phyloP scores from a whole-genome alignment of 2,797 vertebrate species.

The Sebastes aleutianus region DNA sequence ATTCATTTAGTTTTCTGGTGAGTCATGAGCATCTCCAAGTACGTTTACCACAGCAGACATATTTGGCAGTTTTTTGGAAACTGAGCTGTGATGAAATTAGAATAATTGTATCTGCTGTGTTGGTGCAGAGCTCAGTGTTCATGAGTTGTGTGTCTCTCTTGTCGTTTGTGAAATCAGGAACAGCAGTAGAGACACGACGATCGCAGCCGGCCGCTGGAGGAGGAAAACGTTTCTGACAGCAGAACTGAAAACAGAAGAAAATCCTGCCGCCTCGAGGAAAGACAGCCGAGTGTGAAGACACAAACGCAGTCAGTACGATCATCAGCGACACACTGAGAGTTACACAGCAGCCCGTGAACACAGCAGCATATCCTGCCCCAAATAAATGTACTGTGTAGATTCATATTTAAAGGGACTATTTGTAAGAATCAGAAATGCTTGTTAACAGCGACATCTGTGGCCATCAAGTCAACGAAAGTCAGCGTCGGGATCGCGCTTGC shows the following conservation, averaged over 20 bases:
- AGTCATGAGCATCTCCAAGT: not conserved
- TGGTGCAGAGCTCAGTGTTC: not conserved
- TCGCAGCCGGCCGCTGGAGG: not conserved
- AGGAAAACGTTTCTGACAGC: constrained; percentile 24
- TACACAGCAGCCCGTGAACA: not conserved
- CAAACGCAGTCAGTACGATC: not conserved
- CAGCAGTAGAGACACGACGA: not conserved
- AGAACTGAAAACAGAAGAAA: constrained; percentile 4
- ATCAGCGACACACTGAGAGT: not conserved
- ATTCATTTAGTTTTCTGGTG: not conserved
- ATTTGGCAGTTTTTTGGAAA: not conserved
- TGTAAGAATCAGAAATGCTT: too few relatives aligned
- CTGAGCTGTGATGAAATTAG: not conserved
- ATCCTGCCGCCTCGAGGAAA: not conserved
- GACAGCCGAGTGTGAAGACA: not conserved
- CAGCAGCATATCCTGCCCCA: not conserved
- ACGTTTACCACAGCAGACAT: not conserved
- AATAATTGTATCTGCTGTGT: not conserved
- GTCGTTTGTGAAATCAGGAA: not conserved
- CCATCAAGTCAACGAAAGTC: too few relatives aligned
- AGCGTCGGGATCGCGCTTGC: too few relatives aligned
- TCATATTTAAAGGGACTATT: not conserved
- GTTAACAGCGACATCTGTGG: too few relatives aligned
- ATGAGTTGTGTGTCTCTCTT: not conserved
- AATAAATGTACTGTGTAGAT: not conserved